Evolutionary conservation across 2,113 vertebrate genomes (phyloP), one percentile per base, ranked within the genome.

Genomic region (Brachyhypopomus gauderio): DNA sequence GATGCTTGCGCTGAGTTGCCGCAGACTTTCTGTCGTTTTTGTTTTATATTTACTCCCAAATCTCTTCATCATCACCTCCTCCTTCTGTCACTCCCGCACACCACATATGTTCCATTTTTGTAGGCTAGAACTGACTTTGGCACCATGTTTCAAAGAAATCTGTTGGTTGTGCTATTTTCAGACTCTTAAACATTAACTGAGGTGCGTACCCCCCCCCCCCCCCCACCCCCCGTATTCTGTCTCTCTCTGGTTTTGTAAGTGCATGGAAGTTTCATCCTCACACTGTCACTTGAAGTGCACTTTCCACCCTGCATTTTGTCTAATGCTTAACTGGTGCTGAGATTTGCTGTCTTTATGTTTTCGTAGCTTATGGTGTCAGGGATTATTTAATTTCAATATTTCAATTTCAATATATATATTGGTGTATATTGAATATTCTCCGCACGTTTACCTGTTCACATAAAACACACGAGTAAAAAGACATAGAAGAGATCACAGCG

Each of bases 101-200:
- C 55, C 77, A 11, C 86, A 81, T 75, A 80, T 84, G 77, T 72
- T 88, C 75, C 55, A 75, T 60, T 86, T 78, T 72, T 75, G 74
- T 72, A 75, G 74, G 84, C 74, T 87, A 78, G 60, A 72, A 72
- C 72, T 72, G 78, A 80, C 80, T 83, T 83, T 79, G 70, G 64
- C 67, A 79, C 67, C 72, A 79, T 66, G 82, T 78, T 74, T 63
- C 77, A 86, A 14, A 85, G 84, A 84, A 85, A 84, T 77, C 81
- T 74, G 77, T 30, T 75, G 52, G 63, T 58, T 56, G 70, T 64
- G 75, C 80, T 77, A 82, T 86, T 84, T 78, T 59, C 79, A 80
- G 84, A 85, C 41, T 45, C 64, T 55, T 55, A 73, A 67, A 73
- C 76, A 66, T 84, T 80, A 72, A 45, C 60, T 55, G 74, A 56